Conservation (phyloP, 2,888 invertebrate genomes). For the Axea sp. region DNA sequence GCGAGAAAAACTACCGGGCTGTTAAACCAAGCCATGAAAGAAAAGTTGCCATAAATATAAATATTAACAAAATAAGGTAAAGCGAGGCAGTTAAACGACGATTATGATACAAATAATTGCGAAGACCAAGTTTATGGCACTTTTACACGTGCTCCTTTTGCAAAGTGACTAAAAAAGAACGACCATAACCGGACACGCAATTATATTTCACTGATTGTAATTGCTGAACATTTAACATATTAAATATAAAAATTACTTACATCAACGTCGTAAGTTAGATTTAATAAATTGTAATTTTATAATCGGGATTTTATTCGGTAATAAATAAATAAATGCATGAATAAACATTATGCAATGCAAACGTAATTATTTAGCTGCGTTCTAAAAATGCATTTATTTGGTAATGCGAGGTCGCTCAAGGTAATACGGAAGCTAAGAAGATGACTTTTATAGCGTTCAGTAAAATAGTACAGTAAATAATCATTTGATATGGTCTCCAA, state of each 20-base stretch:
- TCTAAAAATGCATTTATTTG: neutral
- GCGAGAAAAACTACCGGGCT: constrained; percentile 24
- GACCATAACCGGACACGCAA: constrained; percentile 34
- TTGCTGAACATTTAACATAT: constrained; percentile 17
- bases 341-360: neutral
- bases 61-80: constrained; percentile 59
- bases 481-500: constrained; percentile 39
- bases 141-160: constrained; percentile 49
- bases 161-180: constrained; percentile 16
- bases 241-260: constrained; percentile 26
- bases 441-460: constrained; percentile 68
- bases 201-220: constrained; percentile 54
- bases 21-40: constrained; percentile 40
- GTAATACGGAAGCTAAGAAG: constrained; percentile 67
- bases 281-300: constrained; percentile 31
- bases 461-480: constrained; percentile 68
- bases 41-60: constrained; percentile 56
- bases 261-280: constrained; percentile 6
- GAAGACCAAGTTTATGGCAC: constrained; percentile 48
- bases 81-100: constrained; percentile 48
- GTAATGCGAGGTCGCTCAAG: constrained; percentile 10
- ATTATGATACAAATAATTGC: constrained; percentile 59
- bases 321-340: no score
- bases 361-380: no score
- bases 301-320: constrained; percentile 1